Percentiles rank a stretch among this genome's conserved stretches.
Evolutionary conservation across 2,797 vertebrate genomes (phyloP).

Genomic region (Oryzias dopingdopingensis): DNA sequence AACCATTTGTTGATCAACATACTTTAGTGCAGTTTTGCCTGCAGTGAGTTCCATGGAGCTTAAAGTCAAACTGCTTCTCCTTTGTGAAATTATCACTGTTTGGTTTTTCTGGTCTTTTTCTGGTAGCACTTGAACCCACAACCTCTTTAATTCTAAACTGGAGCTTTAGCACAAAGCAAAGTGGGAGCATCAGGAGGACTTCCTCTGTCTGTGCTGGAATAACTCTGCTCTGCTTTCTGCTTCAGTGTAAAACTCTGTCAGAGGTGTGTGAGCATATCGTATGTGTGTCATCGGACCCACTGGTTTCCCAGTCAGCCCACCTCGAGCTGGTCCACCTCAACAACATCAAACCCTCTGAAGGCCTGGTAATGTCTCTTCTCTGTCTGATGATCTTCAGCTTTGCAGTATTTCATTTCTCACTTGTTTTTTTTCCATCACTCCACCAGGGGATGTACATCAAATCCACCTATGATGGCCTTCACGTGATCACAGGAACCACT

Average conservation of each 20-base stretch:
- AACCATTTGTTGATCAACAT: no score
- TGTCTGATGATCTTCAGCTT: slow-evolving; percentile 3
- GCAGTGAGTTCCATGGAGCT: no score
- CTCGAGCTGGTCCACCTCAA: slow-evolving; percentile 94
- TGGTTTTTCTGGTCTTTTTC: neutral
- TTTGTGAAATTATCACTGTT: no score
- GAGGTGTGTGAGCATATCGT: slow-evolving; percentile 94
- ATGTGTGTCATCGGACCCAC: slow-evolving; percentile 82
- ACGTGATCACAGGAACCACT: slow-evolving; percentile 94
- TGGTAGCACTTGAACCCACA: neutral
- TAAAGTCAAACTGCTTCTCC: no score
- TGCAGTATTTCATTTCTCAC: no score
- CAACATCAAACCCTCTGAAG: slow-evolving; percentile 92
- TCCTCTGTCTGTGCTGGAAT: neutral
- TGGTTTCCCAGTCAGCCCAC: slow-evolving; percentile 84
- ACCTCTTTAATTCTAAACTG: no score
- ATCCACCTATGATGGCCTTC: slow-evolving; percentile 92
- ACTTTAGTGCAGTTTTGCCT: no score
- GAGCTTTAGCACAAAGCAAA: no score
- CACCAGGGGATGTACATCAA: slow-evolving; percentile 94
- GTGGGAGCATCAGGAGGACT: no score
- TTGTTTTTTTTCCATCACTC: slow-evolving; percentile 6
- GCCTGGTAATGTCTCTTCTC: slow-evolving; percentile 84
- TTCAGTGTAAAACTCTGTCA: slow-evolving; percentile 91
- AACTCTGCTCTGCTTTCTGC: slow-evolving; percentile 3